A percentile compares a stretch with the other conserved stretches of the same genome.
phyloP scores from a whole-genome alignment of 2,113 vertebrate genomes.

The Neomonachus schauinslandi region DNA sequence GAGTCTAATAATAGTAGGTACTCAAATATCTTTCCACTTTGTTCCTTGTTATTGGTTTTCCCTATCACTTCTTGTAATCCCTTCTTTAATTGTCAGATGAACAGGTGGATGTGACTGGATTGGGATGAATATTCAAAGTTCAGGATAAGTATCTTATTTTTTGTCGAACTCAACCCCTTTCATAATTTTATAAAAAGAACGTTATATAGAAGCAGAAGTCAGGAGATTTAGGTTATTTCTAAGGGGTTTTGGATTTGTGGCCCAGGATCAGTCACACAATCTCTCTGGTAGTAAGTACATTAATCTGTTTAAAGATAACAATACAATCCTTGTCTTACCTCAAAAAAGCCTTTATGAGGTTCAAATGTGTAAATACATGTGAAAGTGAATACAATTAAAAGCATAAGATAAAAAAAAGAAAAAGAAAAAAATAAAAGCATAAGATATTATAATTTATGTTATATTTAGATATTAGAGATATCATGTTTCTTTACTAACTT shows the following conservation, averaged over 20 bases:
- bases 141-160: conserved; percentile 46
- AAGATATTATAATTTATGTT: neutral
- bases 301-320: conserved; percentile 54
- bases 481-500: neutral
- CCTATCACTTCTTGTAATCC: neutral
- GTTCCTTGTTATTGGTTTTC: conserved; percentile 16
- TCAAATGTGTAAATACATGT: conserved; percentile 42
- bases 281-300: neutral
- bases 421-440: neutral
- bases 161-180: conserved; percentile 22
- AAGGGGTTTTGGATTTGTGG: conserved; percentile 2
- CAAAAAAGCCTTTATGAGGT: conserved; percentile 47
- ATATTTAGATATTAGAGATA: conserved; percentile 50
- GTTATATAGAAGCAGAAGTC: conserved; percentile 22
- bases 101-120: neutral
- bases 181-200: conserved; percentile 39
- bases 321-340: conserved; percentile 9
- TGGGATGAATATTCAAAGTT: neutral
- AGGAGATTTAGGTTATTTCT: conserved; percentile 49
- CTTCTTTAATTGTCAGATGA: conserved; percentile 24
- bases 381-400: conserved; percentile 34
- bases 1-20: neutral
- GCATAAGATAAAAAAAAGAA: neutral
- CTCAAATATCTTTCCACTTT: neutral
- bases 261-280: neutral